A percentile compares a stretch with the other conserved stretches of the same genome.
Conservation (phyloP, 2,888 invertebrate species). For the Meghimatium bilineatum region DNA sequence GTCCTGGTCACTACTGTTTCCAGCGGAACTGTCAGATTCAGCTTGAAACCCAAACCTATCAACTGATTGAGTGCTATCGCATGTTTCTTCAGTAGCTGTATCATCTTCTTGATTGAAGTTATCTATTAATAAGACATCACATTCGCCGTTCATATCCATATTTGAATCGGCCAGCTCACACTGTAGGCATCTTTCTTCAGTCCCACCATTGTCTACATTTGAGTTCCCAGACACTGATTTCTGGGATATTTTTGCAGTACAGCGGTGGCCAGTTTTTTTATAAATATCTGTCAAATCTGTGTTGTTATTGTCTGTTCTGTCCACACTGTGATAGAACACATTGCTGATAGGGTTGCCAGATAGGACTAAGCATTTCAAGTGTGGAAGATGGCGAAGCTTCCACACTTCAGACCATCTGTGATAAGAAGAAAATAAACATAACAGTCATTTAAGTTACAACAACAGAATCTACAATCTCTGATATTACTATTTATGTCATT, state of each 20-base stretch:
- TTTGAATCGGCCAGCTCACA: neutral
- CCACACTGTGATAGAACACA: constrained; percentile 56
- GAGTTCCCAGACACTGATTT: neutral
- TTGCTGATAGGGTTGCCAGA: constrained; percentile 69
- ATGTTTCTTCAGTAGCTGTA: constrained; percentile 2
- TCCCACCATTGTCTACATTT: neutral
- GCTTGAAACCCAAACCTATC: constrained; percentile 27
- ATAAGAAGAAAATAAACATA: constrained; percentile 18
- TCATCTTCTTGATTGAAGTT: neutral
- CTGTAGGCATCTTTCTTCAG: neutral
- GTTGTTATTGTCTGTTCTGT: constrained; percentile 7
- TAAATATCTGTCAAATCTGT: neutral
- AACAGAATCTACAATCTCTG: too few relatives aligned
- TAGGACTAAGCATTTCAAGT: constrained; percentile 65
- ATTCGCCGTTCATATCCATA: constrained; percentile 12
- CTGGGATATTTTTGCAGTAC: neutral
- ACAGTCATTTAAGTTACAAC: neutral
- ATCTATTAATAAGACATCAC: neutral
- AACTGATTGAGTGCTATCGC: constrained; percentile 6
- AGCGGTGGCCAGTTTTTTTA: neutral
- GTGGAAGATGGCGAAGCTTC: constrained; percentile 63
- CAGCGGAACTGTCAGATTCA: constrained; percentile 8
- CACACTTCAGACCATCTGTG: constrained; percentile 70
- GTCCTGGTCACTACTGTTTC: constrained; percentile 5
- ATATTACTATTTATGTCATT: too few relatives aligned